Base-by-base conservation (phyloP, 53 echinoderm and acorn worm species). In the Glandiceps talaboti region DNA sequence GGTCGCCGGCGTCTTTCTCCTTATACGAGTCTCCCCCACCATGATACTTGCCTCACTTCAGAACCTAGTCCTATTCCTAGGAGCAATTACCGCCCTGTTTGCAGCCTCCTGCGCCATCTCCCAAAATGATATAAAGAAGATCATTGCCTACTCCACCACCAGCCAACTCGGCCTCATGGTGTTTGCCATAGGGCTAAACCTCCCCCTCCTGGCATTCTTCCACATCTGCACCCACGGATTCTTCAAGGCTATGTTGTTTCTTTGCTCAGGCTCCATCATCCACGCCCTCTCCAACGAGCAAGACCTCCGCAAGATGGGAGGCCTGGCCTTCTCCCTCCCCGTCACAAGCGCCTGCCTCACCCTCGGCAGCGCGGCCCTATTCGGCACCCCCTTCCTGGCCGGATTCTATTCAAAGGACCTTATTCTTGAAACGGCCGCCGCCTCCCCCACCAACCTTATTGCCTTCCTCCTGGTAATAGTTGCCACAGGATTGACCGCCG, bases 331-430 rank as follows among this genome's bases (percentile, higher is more conserved):
- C 25, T 45, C 79, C 0, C 33, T 86, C 1, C 92, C 92, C 14
- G 80, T 89, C 10, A 91, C 92, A 0, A 80, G 83, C 6, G 76
- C 86, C 27, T 88, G 88, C 33, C 73, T 91, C 1, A 27, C 78
- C 14, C 73, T 91, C 33, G 88, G 88, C 10, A 88, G 88, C 0
- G 45, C 89, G 27, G 86, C 92, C 25, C 32, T 91, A 33, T 81
- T 84, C n/a, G 92, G 92, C 0, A 82, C 77, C 26, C 92, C 92
- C 0, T 91, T 91, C 30, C 28, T 91, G 28, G 83, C 89, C 12
- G 92, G 92, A 0, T 91, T 88, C 31, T 91, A 89, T 30, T 91
- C 92, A 1, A 91, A 91, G 92, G 92, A 91, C 32, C 32, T 88
- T n/a, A 88, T 91, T 25, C 33, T 91, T 30, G 92, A 91, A 80